A percentile compares a stretch with the other conserved stretches of the same genome.
Conservation (phyloP, 1,140 invertebrate species). For the Pseudoatta argentina region DNA sequence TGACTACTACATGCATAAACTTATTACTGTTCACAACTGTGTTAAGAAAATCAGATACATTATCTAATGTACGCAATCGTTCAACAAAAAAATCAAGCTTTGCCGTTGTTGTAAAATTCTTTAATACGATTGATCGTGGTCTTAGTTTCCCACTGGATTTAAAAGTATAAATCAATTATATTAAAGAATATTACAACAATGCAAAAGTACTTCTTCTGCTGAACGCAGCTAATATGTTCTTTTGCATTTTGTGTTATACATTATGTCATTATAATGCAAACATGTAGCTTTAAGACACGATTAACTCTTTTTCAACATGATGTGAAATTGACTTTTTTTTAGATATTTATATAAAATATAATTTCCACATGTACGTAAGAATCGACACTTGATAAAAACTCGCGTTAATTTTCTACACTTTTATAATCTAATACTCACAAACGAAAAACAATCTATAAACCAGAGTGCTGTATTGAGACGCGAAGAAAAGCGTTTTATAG, state of each 20-base stretch:
- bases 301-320: neutral
- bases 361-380: neutral
- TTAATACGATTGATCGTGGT: no score
- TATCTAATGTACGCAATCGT: neutral
- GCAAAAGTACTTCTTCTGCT: no score
- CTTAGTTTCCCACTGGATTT: no score
- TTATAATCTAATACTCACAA: constrained; percentile 1
- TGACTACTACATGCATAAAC: neutral
- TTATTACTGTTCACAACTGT: constrained; percentile 14
- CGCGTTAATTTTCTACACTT: constrained; percentile 15
- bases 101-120: no score
- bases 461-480: constrained; percentile 27
- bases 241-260: neutral
- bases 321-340: neutral
- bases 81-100: no score
- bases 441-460: constrained; percentile 24
- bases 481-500: constrained; percentile 21
- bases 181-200: no score
- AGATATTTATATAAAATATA: neutral
- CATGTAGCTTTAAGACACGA: constrained; percentile 40
- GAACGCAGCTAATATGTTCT: neutral
- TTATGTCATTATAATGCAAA: neutral
- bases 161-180: no score
- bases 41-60: neutral
- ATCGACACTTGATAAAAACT: neutral